Percentiles rank a stretch among this genome's conserved stretches.
Conservation (phyloP, 1,140 invertebrate species). For the Euschistus heros region DNA sequence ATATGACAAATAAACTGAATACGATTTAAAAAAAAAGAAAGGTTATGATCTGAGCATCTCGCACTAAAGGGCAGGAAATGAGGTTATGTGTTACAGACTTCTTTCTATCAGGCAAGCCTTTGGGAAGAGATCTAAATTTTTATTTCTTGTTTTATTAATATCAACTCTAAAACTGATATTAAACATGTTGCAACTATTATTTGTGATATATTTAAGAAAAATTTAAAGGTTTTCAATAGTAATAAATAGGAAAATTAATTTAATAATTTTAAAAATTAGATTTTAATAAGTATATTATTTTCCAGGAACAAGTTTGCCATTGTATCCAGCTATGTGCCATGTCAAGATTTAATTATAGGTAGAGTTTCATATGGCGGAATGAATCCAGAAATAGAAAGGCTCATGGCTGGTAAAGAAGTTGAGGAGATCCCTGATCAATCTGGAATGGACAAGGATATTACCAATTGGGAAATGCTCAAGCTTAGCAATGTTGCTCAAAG, state of each 20-base stretch:
- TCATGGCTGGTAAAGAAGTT: slow-evolving; percentile 49
- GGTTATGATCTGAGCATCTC: too few relatives aligned
- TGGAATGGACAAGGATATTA: slow-evolving; percentile 44
- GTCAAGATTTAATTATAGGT: slow-evolving; percentile 64
- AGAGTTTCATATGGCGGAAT: slow-evolving; percentile 76
- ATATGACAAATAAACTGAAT: too few relatives aligned
- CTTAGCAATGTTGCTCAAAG: slow-evolving; percentile 32
- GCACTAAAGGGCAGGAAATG: too few relatives aligned
- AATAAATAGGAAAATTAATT: background rate
- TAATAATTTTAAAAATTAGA: background rate
- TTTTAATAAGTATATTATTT: slow-evolving; percentile 24
- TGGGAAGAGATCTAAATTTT: too few relatives aligned
- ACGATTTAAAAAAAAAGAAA: too few relatives aligned
- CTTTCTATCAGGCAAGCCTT: too few relatives aligned
- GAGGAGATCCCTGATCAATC: slow-evolving; percentile 33
- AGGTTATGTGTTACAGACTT: too few relatives aligned
- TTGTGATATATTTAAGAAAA: slow-evolving; percentile 17
- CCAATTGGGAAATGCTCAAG: slow-evolving; percentile 52
- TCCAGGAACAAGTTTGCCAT: slow-evolving; percentile 55
- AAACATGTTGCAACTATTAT: too few relatives aligned
- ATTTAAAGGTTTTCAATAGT: slow-evolving; percentile 18
- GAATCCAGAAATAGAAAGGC: slow-evolving; percentile 75
- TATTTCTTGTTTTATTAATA: too few relatives aligned
- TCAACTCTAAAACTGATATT: too few relatives aligned
- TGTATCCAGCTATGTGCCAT: slow-evolving; percentile 63